phyloP scores from a whole-genome alignment of 2,113 vertebrate species.

The Ariopsis seemanni region DNA sequence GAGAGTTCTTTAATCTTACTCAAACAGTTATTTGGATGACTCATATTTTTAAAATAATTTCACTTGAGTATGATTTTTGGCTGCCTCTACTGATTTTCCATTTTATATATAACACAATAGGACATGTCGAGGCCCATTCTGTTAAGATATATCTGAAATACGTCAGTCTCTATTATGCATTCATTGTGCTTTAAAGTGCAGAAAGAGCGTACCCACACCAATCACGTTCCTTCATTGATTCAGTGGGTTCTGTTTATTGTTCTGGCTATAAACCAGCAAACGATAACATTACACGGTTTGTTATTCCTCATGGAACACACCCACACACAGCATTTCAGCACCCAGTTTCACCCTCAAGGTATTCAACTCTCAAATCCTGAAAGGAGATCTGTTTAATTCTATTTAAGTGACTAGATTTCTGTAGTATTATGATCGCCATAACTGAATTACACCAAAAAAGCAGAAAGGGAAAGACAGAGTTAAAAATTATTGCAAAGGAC shows the following conservation, averaged over 20 bases:
- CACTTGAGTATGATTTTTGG: neutral
- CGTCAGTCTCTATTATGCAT: neutral
- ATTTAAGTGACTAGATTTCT: slow-evolving; percentile 28
- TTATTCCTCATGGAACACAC: slow-evolving; percentile 25
- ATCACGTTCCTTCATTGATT: slow-evolving; percentile 12
- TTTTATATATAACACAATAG: neutral
- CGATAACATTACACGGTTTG: slow-evolving; percentile 22
- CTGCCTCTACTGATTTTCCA: neutral
- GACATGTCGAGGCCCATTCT: neutral
- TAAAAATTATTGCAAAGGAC: neutral
- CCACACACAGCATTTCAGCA: slow-evolving; percentile 36
- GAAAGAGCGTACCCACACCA: neutral
- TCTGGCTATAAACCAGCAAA: slow-evolving; percentile 30
- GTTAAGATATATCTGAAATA: neutral
- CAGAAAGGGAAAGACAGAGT: neutral
- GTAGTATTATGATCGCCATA: slow-evolving; percentile 8
- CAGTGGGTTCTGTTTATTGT: slow-evolving; percentile 26
- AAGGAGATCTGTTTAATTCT: slow-evolving; percentile 39
- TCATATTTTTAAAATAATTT: neutral
- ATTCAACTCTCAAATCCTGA: slow-evolving; percentile 30
- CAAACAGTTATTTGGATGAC: neutral
- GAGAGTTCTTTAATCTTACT: neutral
- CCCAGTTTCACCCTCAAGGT: slow-evolving; percentile 18
- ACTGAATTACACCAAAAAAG: neutral
- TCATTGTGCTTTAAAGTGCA: neutral